phyloP scores from a whole-genome alignment of 2,797 vertebrate species.

The Luscinia luscinia region DNA sequence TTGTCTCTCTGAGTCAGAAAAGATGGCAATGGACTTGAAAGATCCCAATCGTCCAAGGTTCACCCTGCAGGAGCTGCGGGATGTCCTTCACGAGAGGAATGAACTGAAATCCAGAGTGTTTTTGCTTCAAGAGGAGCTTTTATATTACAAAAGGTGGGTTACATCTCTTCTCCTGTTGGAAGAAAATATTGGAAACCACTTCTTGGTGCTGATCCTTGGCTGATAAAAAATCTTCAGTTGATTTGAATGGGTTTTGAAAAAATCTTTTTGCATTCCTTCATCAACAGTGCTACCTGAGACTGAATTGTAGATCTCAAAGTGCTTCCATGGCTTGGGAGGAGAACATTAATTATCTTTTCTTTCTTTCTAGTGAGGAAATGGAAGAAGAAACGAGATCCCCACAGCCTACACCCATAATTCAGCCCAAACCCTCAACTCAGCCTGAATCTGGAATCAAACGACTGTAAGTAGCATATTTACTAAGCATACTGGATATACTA shows the following conservation, averaged over 20 bases:
- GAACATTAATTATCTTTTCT: not conserved
- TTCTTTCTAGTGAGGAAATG: constrained; percentile 85
- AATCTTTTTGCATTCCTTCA: not conserved
- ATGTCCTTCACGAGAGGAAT: constrained; percentile 96
- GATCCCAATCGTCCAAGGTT: constrained; percentile 95
- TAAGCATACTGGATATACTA: not conserved
- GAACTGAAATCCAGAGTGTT: constrained; percentile 98
- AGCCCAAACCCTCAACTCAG: constrained; percentile 81
- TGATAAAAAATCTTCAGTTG: not conserved
- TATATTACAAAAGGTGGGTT: constrained; percentile 93
- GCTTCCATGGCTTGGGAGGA: not conserved
- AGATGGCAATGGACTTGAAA: constrained; percentile 82
- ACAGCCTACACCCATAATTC: constrained; percentile 79
- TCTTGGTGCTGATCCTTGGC: not conserved
- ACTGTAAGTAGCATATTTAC: constrained; percentile 84
- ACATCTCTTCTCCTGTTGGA: not conserved
- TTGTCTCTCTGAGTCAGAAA: constrained; percentile 74
- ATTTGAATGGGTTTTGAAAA: not conserved
- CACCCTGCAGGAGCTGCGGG: constrained; percentile 95
- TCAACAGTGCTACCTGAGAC: not conserved
- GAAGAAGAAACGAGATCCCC: constrained; percentile 86
- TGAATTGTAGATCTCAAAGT: not conserved
- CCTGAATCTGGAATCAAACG: constrained; percentile 97
- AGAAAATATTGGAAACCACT: not conserved
- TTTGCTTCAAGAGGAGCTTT: constrained; percentile 94